These are phyloP conservation scores for Drosophila algonquin DNA, from an alignment of 2,888 invertebrate genomes.

Conservation along the genomic window DNA sequence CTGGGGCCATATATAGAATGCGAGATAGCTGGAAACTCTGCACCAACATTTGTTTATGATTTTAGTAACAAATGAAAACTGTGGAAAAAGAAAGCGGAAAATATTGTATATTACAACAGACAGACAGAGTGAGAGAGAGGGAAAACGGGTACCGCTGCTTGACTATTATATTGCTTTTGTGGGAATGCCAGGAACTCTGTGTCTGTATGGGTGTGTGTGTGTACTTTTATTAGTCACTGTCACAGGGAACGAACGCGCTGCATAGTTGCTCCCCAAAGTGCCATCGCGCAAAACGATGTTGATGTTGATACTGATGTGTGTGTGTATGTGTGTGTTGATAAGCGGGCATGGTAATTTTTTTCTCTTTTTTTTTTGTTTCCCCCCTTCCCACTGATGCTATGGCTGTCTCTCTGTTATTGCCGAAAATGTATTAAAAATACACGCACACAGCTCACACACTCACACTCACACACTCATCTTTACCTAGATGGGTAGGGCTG, in stretches of 20 bases:
- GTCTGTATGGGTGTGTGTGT: constrained; percentile 35
- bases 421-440: constrained; percentile 69
- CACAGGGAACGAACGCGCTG: constrained; percentile 45
- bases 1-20: constrained; percentile 47
- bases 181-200: constrained; percentile 20
- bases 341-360: constrained; percentile 64
- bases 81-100: constrained; percentile 68
- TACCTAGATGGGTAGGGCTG: constrained; percentile 37
- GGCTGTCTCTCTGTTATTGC: constrained; percentile 30
- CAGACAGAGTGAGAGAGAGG: not conserved
- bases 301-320: constrained; percentile 52
- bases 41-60: constrained; percentile 57
- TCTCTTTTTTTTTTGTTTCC: constrained; percentile 1
- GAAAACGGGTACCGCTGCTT: constrained; percentile 47
- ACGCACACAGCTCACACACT: constrained; percentile 11
- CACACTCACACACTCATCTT: not conserved
- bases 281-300: constrained; percentile 73
- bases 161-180: constrained; percentile 77
- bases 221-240: constrained; percentile 75
- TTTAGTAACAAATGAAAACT: constrained; percentile 73
- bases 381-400: not conserved
- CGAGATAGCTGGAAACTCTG: constrained; percentile 44
- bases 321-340: constrained; percentile 59
- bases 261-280: constrained; percentile 75
- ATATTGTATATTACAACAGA: constrained; percentile 70